Base-by-base conservation (phyloP, 2,888 invertebrate species). In the Caenorhabditis imperialis region DNA sequence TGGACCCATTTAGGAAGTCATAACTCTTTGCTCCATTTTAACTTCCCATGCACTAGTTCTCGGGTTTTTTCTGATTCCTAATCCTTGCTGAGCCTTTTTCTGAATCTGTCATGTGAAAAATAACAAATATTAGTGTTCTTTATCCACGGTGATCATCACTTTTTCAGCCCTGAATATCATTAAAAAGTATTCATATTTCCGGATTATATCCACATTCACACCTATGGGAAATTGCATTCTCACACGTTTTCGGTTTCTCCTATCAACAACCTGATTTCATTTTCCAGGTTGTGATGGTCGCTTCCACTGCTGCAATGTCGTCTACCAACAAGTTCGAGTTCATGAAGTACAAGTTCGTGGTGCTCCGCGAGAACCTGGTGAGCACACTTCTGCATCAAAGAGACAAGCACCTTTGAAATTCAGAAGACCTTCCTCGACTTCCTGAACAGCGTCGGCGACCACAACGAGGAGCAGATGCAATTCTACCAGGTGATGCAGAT, bases 351-450 rank as follows among this genome's bases (percentile, higher is more conserved):
- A 65, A 47, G 14, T 65, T 55, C 18, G 35, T 48, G 33, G 38
- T 45, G 5, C 63, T 65, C n/a, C 63, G 63, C 14, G 48, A 65
- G 8, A 65, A 65, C 55, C 38, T 65, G 40, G 63, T 65, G 30
- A 10, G 48, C 7, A 33, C 6, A n/a, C n/a, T n/a, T n/a, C n/a
- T n/a, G n/a, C n/a, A n/a, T n/a, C n/a, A n/a, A n/a, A n/a, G n/a
- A n/a, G n/a, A n/a, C n/a, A n/a, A n/a, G n/a, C n/a, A n/a, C n/a
- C n/a, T n/a, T n/a, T n/a, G 10, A 14, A 3, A 27, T 62, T 25
- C 40, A 65, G 63, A 65, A 30, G 6, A 6, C 23, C 7, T 20
- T 65, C 14, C 47, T 65, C 40, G 48, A 65, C 20, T 54, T 22
- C 18, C 40, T 65, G 16, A 40, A 33, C 18, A 23, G 40, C 6